Base-by-base conservation (phyloP, 2,113 vertebrate species). In the Glaucidium brasilianum region DNA sequence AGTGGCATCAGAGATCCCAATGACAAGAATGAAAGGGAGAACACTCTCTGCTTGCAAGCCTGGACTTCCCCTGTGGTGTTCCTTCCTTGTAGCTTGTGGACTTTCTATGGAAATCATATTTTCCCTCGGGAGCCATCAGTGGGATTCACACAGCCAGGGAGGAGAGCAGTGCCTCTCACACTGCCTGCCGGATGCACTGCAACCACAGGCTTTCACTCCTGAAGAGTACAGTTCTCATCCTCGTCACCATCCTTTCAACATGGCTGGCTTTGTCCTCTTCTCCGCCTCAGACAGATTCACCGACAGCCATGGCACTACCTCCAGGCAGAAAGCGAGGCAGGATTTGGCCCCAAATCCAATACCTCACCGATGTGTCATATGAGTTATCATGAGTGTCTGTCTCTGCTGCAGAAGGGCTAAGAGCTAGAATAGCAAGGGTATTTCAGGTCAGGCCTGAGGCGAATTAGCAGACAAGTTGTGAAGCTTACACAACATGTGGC, bases 401-500 rank as follows among this genome's bases (percentile, higher is more conserved):
- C 94, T 85, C 79, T 35, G 32, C 84, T 72, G 30, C 50, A 68
- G 23, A 66, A 72, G 63, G 85, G 58, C 87, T 59, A 95, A n/a
- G 78, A 92, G 82, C 62, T 81, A 72, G 87, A 97, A 92, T 34
- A 94, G 82, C 58, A 92, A 73, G 95, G 96, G 91, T 97, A 97
- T 95, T 97, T 96, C 96, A 95, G 95, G 97, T 97, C 97, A 97
- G 92, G 92, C 91, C 94, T 95, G 94, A 97, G 91, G 95, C 84
- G 77, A 97, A 94, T 97, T 95, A 97, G 90, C 92, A 96, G 96
- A 95, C 91, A 95, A 96, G 95, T 95, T 97, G 95, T 95, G 95
- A 95, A 95, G 95, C 97, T 97, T 95, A 95, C 95, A 95, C 96
- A 97, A 96, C 94, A 97, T 97, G 96, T 97, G 95, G 95, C 87